A percentile compares a stretch with the other conserved stretches of the same genome.
These are phyloP conservation scores for Mystacornis crossleyi DNA, from an alignment of 2,113 vertebrate species.

Conservation along the genomic window DNA sequence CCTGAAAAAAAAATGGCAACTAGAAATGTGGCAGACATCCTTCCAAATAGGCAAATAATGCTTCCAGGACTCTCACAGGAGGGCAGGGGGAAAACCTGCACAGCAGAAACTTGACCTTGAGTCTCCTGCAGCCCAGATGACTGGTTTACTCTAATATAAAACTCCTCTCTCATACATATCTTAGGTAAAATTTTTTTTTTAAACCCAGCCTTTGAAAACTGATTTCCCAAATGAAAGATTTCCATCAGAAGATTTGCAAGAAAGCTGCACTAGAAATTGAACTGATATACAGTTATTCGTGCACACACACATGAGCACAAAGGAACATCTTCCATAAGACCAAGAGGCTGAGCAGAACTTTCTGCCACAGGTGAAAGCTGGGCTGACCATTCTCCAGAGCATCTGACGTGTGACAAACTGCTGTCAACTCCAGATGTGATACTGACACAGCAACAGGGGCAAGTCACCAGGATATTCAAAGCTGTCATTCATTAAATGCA, in stretches of 20 bases:
- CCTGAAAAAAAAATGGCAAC: fast-evolving
- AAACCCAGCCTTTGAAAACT: not conserved
- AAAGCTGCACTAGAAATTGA: not conserved
- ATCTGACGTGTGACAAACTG: not conserved
- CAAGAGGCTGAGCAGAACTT: not conserved
- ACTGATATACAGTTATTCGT: not conserved
- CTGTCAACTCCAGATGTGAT: not conserved
- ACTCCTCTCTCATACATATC: not conserved
- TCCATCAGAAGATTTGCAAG: not conserved
- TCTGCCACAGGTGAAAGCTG: not conserved
- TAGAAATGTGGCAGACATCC: fast-evolving
- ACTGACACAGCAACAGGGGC: not conserved
- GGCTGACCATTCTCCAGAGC: not conserved
- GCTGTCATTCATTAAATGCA: not conserved
- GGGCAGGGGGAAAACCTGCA: not conserved
- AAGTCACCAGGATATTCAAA: not conserved
- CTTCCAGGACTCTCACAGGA: not conserved
- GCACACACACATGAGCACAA: not conserved
- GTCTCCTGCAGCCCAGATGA: not conserved
- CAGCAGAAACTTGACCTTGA: not conserved
- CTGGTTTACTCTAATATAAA: not conserved
- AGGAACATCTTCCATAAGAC: not conserved
- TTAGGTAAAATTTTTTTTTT: not conserved
- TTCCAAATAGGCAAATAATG: not conserved
- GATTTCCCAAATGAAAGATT: not conserved